Evolutionary conservation across 1,140 invertebrate genomes (phyloP).

Genomic region (Neodiprion lecontei): DNA sequence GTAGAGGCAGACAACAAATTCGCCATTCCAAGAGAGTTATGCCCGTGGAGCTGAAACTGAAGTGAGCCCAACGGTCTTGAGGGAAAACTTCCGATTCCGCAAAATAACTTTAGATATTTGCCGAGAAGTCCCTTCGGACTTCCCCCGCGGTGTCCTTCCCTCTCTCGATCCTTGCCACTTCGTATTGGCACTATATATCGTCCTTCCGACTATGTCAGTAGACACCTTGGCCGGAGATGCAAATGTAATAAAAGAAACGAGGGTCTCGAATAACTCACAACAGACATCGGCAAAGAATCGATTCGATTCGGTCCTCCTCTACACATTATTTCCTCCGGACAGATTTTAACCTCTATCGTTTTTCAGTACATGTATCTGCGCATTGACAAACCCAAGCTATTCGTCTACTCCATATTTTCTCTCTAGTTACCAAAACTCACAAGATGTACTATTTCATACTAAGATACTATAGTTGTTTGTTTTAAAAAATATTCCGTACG

Average conservation of each 20-base stretch:
- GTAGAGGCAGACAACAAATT: conserved; percentile 49
- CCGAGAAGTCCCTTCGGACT: background rate
- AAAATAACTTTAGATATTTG: conserved; percentile 17
- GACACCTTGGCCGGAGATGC: background rate
- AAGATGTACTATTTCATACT: too few species aligned
- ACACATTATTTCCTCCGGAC: too few species aligned
- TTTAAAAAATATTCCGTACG: too few species aligned
- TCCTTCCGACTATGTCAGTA: background rate
- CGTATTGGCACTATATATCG: background rate
- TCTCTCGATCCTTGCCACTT: background rate
- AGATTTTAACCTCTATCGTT: too few species aligned
- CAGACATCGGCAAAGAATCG: background rate
- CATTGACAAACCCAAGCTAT: too few species aligned
- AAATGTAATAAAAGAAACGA: conserved; percentile 4
- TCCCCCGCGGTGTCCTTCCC: background rate
- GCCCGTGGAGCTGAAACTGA: conserved; percentile 2
- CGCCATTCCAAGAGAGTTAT: conserved; percentile 25
- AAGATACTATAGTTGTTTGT: too few species aligned
- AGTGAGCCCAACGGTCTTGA: conserved; percentile 4
- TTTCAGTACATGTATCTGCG: too few species aligned
- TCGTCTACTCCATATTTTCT: too few species aligned
- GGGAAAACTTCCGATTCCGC: conserved; percentile 14
- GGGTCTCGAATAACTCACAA: conserved; percentile 4
- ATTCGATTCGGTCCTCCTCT: background rate
- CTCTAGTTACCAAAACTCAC: too few species aligned